A percentile compares a stretch with the other conserved stretches of the same genome.
Evolutionary conservation across 2,113 vertebrate genomes (phyloP).

Genomic region (Caracal caracal): DNA sequence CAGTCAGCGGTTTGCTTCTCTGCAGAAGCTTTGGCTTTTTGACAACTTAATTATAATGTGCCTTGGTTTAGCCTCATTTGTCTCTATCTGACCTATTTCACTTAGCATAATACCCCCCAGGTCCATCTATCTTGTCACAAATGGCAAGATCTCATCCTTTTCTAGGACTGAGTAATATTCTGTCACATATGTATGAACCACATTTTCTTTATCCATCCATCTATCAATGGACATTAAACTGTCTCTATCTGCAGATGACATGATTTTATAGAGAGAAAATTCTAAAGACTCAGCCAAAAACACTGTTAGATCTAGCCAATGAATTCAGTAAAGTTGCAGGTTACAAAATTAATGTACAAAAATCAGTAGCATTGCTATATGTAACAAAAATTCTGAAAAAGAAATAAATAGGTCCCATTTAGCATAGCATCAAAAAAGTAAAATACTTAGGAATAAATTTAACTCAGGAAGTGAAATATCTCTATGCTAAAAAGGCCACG

Average conservation of each 20-base stretch:
- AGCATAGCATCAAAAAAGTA: not conserved
- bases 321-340: not conserved
- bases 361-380: not conserved
- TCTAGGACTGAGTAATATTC: not conserved
- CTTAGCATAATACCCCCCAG: not conserved
- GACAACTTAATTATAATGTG: too few species aligned
- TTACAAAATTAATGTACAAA: not conserved
- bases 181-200: not conserved
- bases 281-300: not conserved
- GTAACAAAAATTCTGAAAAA: not conserved
- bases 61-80: too few species aligned
- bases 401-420: not conserved
- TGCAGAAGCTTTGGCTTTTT: too few species aligned
- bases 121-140: not conserved
- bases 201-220: not conserved
- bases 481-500: not conserved
- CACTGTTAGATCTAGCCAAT: not conserved
- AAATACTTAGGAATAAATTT: not conserved
- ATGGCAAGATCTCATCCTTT: not conserved
- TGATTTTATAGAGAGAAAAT: not conserved
- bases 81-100: not conserved
- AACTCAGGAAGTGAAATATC: not conserved
- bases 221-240: not conserved
- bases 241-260: not conserved
- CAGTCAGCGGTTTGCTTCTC: not conserved